These are phyloP conservation scores for Desmodus rotundus DNA, from an alignment of 2,113 vertebrate genomes.

Conservation along the genomic window DNA sequence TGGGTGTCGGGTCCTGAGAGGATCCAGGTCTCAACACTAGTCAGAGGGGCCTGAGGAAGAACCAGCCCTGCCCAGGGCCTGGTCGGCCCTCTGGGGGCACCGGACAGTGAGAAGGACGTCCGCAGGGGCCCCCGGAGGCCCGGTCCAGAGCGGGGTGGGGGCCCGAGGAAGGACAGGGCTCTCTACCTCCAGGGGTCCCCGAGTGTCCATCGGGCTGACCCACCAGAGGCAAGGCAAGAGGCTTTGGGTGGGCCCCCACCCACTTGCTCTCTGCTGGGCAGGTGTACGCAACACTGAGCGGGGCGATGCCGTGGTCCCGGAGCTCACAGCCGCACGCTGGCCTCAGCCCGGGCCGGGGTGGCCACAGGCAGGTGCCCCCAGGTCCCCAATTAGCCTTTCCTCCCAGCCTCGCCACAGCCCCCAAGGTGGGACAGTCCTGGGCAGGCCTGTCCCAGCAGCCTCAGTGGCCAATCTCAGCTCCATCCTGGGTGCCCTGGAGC, in stretches of 20 bases:
- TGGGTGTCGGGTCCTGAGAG: background rate
- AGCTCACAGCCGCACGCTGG: fast-evolving
- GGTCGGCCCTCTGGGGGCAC: background rate
- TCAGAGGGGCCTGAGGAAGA: background rate
- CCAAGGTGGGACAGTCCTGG: background rate
- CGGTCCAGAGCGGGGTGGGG: fast-evolving
- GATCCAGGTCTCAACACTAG: background rate
- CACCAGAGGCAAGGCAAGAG: background rate
- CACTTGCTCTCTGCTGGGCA: background rate
- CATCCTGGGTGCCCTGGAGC: fast-evolving
- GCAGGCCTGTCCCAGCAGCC: background rate
- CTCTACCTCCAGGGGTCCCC: too few relatives aligned
- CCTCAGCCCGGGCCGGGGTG: background rate
- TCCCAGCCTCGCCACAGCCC: background rate
- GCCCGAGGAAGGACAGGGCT: background rate
- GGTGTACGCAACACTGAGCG: background rate
- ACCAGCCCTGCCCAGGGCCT: background rate
- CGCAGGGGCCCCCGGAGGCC: background rate
- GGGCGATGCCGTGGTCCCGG: background rate
- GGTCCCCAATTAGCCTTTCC: fast-evolving
- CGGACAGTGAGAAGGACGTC: background rate
- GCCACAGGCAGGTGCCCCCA: background rate
- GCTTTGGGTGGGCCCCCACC: too few relatives aligned
- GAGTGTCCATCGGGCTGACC: fast-evolving
- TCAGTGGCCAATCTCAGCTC: background rate